Conservation (phyloP, 2,113 vertebrate species). For the Crotophaga sulcirostris region DNA sequence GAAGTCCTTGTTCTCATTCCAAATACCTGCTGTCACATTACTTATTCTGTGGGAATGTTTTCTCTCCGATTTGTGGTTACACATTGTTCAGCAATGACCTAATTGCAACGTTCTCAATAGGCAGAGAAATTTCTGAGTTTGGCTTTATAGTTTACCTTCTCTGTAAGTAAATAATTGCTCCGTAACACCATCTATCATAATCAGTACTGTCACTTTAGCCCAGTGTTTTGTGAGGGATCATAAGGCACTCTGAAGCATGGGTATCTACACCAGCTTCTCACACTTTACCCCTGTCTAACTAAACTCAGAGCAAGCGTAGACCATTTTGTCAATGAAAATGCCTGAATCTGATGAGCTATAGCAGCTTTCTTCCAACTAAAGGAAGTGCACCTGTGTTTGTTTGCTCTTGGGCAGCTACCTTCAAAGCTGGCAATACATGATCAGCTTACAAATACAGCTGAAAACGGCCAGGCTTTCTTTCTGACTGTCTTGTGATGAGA, state of each 20-base stretch:
- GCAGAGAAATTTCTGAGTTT: not conserved
- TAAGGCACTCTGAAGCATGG: not conserved
- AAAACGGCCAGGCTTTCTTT: not conserved
- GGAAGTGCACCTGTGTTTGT: not conserved
- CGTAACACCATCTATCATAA: accelerated
- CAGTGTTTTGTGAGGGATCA: not conserved
- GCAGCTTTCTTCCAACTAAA: not conserved
- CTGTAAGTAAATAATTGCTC: not conserved
- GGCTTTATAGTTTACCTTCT: not conserved
- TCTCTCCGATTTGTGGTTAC: not conserved
- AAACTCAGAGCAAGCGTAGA: not conserved
- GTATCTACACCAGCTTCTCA: not conserved
- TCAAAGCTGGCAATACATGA: not conserved
- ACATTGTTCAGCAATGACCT: not conserved
- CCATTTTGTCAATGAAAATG: not conserved
- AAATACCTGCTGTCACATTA: slow-evolving; percentile 19
- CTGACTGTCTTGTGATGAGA: not conserved
- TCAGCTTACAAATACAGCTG: not conserved
- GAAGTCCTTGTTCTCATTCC: slow-evolving; percentile 44
- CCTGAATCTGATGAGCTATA: not conserved
- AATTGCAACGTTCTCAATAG: not conserved
- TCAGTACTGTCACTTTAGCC: not conserved
- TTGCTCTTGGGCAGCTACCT: not conserved
- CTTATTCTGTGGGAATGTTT: slow-evolving; percentile 36
- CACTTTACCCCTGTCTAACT: not conserved